Conservation (phyloP, 2,888 invertebrate genomes). For the Oligia latruncula region DNA sequence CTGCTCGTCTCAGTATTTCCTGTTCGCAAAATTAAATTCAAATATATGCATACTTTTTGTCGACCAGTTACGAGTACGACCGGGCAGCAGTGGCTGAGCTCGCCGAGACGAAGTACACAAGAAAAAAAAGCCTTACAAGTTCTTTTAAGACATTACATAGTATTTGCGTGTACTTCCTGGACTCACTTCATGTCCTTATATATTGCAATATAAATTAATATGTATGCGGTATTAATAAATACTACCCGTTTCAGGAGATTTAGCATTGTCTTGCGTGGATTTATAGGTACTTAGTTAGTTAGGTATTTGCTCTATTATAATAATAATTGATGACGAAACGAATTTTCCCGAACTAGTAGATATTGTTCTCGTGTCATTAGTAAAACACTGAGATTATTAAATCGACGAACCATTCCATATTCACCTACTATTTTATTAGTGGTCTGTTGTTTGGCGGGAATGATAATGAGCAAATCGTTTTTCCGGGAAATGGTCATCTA, state of each 20-base stretch:
- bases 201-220: slow-evolving; percentile 11
- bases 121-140: slow-evolving; percentile 69
- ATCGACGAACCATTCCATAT: slow-evolving; percentile 24
- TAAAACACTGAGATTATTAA: slow-evolving; percentile 2
- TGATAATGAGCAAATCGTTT: slow-evolving; percentile 56
- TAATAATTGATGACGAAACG: not conserved
- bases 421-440: slow-evolving; percentile 47
- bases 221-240: slow-evolving; percentile 11
- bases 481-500: slow-evolving; percentile 55
- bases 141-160: slow-evolving; percentile 68
- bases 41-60: slow-evolving; percentile 89
- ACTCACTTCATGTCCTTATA: slow-evolving; percentile 43
- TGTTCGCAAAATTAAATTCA: slow-evolving; percentile 87
- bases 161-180: slow-evolving; percentile 76
- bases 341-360: not conserved
- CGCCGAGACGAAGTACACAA: slow-evolving; percentile 63
- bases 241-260: not conserved
- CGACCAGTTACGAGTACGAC: slow-evolving; percentile 79
- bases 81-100: slow-evolving; percentile 67
- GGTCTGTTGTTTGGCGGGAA: slow-evolving; percentile 56
- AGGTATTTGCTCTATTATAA: not conserved
- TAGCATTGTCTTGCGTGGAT: not conserved
- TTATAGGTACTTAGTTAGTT: not conserved
- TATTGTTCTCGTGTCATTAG: not conserved
- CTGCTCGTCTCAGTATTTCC: slow-evolving; percentile 84